Evolutionary conservation across 1,140 invertebrate genomes (phyloP).

Genomic region (Daktulosphaira vitifoliae): DNA sequence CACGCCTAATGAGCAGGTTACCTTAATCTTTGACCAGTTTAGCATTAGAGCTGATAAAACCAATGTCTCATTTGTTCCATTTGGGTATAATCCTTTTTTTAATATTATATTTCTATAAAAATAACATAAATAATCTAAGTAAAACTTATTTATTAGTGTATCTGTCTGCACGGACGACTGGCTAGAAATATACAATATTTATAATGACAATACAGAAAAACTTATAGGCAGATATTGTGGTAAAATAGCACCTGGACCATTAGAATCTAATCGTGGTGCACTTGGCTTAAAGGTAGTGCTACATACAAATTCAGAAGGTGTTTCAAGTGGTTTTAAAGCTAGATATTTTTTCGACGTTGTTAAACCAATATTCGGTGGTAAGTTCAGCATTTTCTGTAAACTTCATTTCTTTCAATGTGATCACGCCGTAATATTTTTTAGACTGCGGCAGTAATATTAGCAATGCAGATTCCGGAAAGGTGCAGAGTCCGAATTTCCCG

Average conservation of each 20-base stretch:
- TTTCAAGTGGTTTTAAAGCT: slow-evolving; percentile 84
- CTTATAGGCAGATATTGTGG: slow-evolving; percentile 80
- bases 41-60: slow-evolving; percentile 64
- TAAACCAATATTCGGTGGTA: slow-evolving; percentile 74
- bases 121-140: no score
- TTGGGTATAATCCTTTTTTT: slow-evolving; percentile 46
- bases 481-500: slow-evolving; percentile 79
- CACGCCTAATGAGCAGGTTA: slow-evolving; percentile 80
- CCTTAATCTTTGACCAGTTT: slow-evolving; percentile 86
- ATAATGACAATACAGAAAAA: slow-evolving; percentile 65
- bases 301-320: slow-evolving; percentile 70
- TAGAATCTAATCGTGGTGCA: slow-evolving; percentile 78
- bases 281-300: slow-evolving; percentile 72
- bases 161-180: slow-evolving; percentile 81
- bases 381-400: slow-evolving; percentile 1
- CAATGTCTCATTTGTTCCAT: slow-evolving; percentile 49
- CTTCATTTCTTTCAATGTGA: no score
- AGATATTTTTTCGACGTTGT: slow-evolving; percentile 78
- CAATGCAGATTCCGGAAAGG: slow-evolving; percentile 61
- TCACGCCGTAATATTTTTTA: slow-evolving; percentile 40
- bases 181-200: slow-evolving; percentile 85
- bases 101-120: no score
- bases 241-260: slow-evolving; percentile 73
- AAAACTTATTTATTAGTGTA: no score
- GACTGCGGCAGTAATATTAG: slow-evolving; percentile 87